phyloP scores from a whole-genome alignment of 2,113 vertebrate genomes.

The Oncorhynchus nerka region DNA sequence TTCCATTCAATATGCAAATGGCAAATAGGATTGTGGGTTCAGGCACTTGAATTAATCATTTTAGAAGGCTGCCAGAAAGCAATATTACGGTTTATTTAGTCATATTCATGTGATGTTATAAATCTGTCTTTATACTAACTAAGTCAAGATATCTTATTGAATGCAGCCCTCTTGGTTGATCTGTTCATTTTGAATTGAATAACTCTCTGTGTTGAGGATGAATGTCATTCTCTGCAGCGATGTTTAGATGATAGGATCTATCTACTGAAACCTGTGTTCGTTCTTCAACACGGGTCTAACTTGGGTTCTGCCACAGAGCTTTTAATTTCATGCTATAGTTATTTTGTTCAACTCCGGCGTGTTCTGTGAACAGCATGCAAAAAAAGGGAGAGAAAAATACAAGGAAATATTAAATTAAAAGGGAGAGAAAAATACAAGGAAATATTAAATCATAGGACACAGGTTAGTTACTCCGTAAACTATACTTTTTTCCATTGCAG shows the following conservation, averaged over 20 bases:
- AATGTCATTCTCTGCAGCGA: neutral
- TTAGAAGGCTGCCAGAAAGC: constrained; percentile 11
- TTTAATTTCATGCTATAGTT: too few relatives aligned
- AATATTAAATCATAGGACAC: too few relatives aligned
- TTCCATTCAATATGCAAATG: constrained; percentile 18
- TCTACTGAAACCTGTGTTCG: neutral
- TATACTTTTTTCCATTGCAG: too few relatives aligned
- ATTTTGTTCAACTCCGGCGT: too few relatives aligned
- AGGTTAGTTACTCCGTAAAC: too few relatives aligned
- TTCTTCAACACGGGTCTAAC: neutral
- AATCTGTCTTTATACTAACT: neutral
- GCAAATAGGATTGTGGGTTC: constrained; percentile 10
- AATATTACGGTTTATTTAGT: constrained; percentile 12
- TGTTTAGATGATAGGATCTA: neutral
- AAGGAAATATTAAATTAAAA: too few relatives aligned
- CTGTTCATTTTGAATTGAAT: neutral
- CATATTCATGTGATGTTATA: neutral
- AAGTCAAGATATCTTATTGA: constrained; percentile 4
- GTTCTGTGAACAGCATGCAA: too few relatives aligned
- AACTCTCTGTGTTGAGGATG: neutral
- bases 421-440: too few relatives aligned
- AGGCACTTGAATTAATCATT: constrained; percentile 7
- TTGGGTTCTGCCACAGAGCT: too few relatives aligned
- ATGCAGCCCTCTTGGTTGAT: neutral
- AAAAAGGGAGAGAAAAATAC: too few relatives aligned